Base-by-base conservation (phyloP, 1,140 invertebrate genomes). In the Aradophagus sp. region DNA sequence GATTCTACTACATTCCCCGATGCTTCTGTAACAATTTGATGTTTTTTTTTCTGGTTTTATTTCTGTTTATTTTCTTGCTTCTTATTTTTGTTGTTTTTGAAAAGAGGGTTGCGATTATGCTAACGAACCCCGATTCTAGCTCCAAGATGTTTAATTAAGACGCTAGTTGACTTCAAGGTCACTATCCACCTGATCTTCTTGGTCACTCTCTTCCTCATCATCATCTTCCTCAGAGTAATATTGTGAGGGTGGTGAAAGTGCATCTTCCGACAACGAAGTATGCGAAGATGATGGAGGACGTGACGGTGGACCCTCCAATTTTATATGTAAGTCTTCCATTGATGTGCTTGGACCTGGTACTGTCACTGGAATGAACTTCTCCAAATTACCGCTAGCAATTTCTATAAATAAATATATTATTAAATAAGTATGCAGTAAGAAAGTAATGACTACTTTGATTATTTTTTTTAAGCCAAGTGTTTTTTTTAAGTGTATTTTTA, bases 111-210 rank as follows among this genome's bases (percentile, higher is more conserved):
- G 58, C 65, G 67, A 67, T 65, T 53, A 73, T 63, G 66, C 50
- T 69, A 76, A 73, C 58, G 35, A 74, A 82, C 77, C 77, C 77
- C 76, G 75, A 82, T 77, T 81, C 75, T 76, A 82, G 71, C 77
- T 69, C 69, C 65, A 53, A 65, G 62, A 72, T 50, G 32, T 32
- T 79, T 63, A 70, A 77, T 75, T 73, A 75, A 74, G 42, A 66
- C 80, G 84, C 83, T 86, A 86, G 82, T 86, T 86, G 76, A 84
- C 77, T 67, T 86, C 85, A 59, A 85, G 77, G 71, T 86, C 85
- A 78, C 84, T 86, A 48, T 86, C 84, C 55, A 69, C 82, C 53
- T 81, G 82, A 53, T 86, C 85, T 45, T 86, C 83, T 55, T 85
- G 83, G 16, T 85, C 84, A 20, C 82, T 84, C 16, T 84, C 81